Percentiles rank a stretch among this genome's conserved stretches.
phyloP scores from a whole-genome alignment of 2,888 invertebrate genomes.

The Dexiosoma caninum region DNA sequence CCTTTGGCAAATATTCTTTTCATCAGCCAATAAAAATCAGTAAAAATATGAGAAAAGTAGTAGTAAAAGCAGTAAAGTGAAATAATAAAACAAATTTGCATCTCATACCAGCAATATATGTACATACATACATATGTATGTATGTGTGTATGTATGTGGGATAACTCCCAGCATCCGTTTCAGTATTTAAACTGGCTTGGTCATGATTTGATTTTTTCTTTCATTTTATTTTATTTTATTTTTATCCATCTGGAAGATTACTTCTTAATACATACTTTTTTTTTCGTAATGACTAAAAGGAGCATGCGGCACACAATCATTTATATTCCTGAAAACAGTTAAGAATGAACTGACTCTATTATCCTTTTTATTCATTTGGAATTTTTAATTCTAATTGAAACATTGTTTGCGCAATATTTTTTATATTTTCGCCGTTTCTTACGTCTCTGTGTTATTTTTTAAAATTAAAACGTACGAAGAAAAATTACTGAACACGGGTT shows the following conservation, averaged over 20 bases:
- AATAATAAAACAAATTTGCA: constrained; percentile 23
- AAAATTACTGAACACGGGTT: constrained; percentile 75
- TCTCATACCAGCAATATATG: not conserved
- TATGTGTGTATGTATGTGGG: no score
- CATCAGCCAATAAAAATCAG: constrained; percentile 32
- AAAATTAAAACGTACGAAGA: constrained; percentile 50
- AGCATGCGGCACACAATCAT: constrained; percentile 33
- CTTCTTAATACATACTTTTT: not conserved
- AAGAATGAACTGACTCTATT: constrained; percentile 40
- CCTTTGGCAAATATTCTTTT: constrained; percentile 6
- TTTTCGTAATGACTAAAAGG: constrained; percentile 23
- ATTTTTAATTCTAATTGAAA: constrained; percentile 52
- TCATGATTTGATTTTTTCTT: constrained; percentile 37
- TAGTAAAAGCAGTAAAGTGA: not conserved
- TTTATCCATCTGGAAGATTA: constrained; percentile 38
- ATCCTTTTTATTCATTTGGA: constrained; percentile 49
- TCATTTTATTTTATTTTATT: no score
- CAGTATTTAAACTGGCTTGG: constrained; percentile 38
- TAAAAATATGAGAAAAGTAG: not conserved
- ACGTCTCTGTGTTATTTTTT: constrained; percentile 33
- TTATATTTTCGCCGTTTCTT: constrained; percentile 27
- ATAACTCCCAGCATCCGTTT: not conserved
- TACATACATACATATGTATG: not conserved
- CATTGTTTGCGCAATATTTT: not conserved
- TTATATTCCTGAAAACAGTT: constrained; percentile 32